Evolutionary conservation across 2,888 invertebrate genomes (phyloP), one percentile per base, ranked within the genome.

Genomic region (Parascotia fuliginaria): DNA sequence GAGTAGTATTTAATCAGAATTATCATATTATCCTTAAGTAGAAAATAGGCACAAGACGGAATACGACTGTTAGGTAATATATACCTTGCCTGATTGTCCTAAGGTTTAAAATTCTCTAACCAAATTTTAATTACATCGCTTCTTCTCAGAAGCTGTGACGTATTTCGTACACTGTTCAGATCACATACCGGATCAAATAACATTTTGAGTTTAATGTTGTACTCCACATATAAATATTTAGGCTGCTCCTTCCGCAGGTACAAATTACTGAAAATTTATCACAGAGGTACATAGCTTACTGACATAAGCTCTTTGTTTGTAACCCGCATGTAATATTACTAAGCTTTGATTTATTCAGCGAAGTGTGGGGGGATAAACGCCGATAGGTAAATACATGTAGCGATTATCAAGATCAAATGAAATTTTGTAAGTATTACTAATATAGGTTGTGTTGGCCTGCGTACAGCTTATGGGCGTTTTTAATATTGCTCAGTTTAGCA

Each of bases 351-450:
- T 58, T 41, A 62, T 36, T 28, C 12, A 34, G 33, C 39, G 9
- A 38, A 36, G 51, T 51, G 44, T 15, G n/a, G 16, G 16, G 15
- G 41, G 11, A 13, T 22, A 29, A 44, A 51, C 39, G 34, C 13
- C 24, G 29, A 15, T 28, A 40, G 60, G 37, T 47, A 54, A 57
- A 65, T 63, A 44, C 48, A 65, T 60, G 54, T 57, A 57, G 42
- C 42, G 51, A 60, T 60, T 60, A 60, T 37, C 12, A 42, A 40
- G 58, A 64, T 55, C 57, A 65, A 57, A 64, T 60, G 39, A 47
- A 49, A 55, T 47, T 57, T 51, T 15, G 16, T 43, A 57, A 42
- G 37, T 46, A 47, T 43, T n/a, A 54, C 57, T 44, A 51, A 65
- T 60, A 54, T 49, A 54, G 48, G 13, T 65, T 48, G 27, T 39